Base-by-base conservation (phyloP, 35 echinoderm and acorn worm genomes). In the Apostichopus californicus region DNA sequence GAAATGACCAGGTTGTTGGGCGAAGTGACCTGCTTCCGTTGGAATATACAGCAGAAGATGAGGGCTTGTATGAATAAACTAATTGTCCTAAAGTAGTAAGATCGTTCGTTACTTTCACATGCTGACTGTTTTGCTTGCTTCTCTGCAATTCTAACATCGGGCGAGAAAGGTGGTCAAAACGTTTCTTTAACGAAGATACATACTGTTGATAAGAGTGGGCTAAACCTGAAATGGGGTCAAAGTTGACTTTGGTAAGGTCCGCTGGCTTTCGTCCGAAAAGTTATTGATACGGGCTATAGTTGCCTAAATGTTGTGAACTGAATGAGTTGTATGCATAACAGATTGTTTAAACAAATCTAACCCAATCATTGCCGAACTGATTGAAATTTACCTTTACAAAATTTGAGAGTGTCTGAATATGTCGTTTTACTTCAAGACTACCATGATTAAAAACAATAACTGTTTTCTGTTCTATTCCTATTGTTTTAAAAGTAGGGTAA, bases 251-350 rank as follows among this genome's bases (percentile, higher is more conserved):
- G 23, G 61, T 81, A 25, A 82, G 18, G 24, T 79, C 8, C 17
- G 52, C 23, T 81, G 93, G 93, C 77, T 94, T 79, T 64, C 93
- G 60, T 13, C 89, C 78, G 20, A 92, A 95, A 18, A 82, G 78
- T 79, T 92, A 77, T 87, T 95, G 24, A 54, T 79, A 95, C 5
- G 94, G 90, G 55, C 90, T 87, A 75, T 87, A 78, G 23, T 92
- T 68, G 25, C 94, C 94, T 52, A 95, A 92, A 92, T 95, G 77
- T 34, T 81, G 90, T 83, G 89, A 94, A 56, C 77, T 71, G 60
- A 94, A 94, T 25, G 88, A 90, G 71, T 91, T 92, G 77, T 94
- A 94, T 15, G 89, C 93, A 92, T 92, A 94, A 12, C 81, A 84
- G 5, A 86, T 25, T 34, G 81, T 92, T 77, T 54, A 65, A 75